Conservation (phyloP, 2,113 vertebrate species). For the Corythornis madagascariensis region DNA sequence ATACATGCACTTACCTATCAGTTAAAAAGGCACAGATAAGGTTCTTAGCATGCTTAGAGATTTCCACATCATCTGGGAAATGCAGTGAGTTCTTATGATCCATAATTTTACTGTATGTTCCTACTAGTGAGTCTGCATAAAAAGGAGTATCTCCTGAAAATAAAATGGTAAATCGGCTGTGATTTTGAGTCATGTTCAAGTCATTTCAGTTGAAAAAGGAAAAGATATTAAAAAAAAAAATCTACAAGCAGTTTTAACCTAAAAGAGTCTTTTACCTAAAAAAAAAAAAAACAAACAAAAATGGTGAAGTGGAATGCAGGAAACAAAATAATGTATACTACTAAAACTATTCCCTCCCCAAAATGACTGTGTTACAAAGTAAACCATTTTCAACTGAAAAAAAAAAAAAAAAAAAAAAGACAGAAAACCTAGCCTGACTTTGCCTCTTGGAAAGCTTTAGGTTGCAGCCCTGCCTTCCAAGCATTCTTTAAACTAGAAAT, state of each 20-base stretch:
- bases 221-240: neutral
- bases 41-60: conserved; percentile 95
- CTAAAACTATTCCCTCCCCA: neutral
- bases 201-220: neutral
- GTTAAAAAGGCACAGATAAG: conserved; percentile 98
- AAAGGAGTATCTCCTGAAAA: conserved; percentile 95
- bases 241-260: neutral
- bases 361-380: neutral
- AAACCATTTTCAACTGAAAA: neutral
- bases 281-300: neutral
- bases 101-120: conserved; percentile 99
- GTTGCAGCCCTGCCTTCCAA: conserved; percentile 81
- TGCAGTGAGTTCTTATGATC: conserved; percentile 98
- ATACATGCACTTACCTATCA: conserved; percentile 83
- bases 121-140: conserved; percentile 97
- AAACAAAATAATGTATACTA: neutral
- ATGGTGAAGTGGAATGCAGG: neutral
- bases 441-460: conserved; percentile 77
- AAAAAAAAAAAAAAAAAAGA: neutral
- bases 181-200: neutral
- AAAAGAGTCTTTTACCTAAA: neutral
- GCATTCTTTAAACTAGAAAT: conserved; percentile 86
- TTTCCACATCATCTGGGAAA: conserved; percentile 97
- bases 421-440: conserved; percentile 57
- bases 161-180: neutral